Conservation (phyloP, 2,113 vertebrate species). For the Amphilophus citrinellus region DNA sequence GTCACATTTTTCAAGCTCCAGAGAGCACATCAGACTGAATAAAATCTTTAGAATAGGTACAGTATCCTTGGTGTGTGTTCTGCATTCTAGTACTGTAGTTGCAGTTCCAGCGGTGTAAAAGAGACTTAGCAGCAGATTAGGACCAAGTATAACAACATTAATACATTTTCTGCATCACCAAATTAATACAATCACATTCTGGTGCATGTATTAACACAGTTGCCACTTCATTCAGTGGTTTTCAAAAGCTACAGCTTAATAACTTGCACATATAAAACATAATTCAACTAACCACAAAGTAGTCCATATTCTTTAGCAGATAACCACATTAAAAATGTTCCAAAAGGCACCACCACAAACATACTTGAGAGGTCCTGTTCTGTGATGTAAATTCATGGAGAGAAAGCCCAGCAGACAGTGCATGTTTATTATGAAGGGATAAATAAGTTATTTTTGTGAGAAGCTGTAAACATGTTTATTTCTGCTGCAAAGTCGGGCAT, state of each 20-base stretch:
- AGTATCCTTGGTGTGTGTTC: too few species aligned
- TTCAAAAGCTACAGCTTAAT: not conserved
- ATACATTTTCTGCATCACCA: not conserved
- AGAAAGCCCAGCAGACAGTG: not conserved
- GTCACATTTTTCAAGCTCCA: too few species aligned
- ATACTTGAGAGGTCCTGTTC: not conserved
- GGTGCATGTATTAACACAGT: too few species aligned
- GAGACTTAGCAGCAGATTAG: not conserved
- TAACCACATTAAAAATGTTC: not conserved
- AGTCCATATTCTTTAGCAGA: not conserved
- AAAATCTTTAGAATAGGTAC: too few species aligned
- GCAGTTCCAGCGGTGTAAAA: fast-evolving
- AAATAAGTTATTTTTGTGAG: not conserved
- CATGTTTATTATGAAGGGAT: not conserved
- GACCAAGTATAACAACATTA: not conserved
- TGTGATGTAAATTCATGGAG: not conserved
- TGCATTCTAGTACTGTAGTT: not conserved
- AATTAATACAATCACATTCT: too few species aligned
- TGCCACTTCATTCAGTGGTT: not conserved
- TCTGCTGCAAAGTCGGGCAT: not conserved
- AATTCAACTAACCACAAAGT: not conserved
- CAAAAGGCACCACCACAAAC: not conserved
- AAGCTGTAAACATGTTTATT: too few species aligned
- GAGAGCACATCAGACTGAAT: too few species aligned
- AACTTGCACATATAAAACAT: not conserved